Percentiles rank a stretch among this genome's conserved stretches.
Evolutionary conservation across 53 echinoderm and acorn worm species (phyloP).

Genomic region (Echinometra lucunter): DNA sequence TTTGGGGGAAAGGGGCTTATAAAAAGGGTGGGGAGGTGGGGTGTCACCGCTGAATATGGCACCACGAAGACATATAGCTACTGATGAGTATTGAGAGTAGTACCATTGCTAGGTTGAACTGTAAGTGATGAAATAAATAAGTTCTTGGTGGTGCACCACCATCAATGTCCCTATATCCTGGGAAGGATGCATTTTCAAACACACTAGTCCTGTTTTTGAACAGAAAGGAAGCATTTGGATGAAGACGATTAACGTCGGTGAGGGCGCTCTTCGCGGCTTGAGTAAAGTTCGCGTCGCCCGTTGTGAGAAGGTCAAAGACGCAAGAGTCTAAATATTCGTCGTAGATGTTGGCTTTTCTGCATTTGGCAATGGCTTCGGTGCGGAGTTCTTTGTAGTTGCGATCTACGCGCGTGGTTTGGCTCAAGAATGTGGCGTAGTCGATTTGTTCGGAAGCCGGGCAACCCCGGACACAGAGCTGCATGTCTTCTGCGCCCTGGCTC

Average conservation of each 20-base stretch:
- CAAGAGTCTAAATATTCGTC: conserved; percentile 97
- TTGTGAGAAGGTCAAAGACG: conserved; percentile 96
- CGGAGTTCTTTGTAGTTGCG: conserved; percentile 79
- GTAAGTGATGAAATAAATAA: conserved; percentile 55
- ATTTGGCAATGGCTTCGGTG: conserved; percentile 77
- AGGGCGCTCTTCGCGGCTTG: conserved; percentile 91
- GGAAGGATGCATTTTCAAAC: conserved; percentile 77
- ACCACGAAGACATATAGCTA: conserved; percentile 69
- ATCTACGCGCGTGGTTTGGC: conserved; percentile 74
- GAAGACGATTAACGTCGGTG: conserved; percentile 84
- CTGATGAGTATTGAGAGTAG: conserved; percentile 65
- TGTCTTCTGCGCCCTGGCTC: conserved; percentile 76
- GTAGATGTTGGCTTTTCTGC: conserved; percentile 85
- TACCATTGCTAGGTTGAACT: conserved; percentile 65
- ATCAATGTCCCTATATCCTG: conserved; percentile 62
- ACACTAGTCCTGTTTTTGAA: conserved; percentile 92
- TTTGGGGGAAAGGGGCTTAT: conserved; percentile 44
- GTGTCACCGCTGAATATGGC: conserved; percentile 66
- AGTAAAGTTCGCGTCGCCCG: conserved; percentile 95
- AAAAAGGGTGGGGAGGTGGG: neutral
- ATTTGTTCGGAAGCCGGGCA: conserved; percentile 89
- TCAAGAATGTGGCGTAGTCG: conserved; percentile 84
- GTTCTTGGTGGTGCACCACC: conserved; percentile 66
- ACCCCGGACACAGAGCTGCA: conserved; percentile 92
- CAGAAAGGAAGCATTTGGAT: conserved; percentile 86